Percentiles rank a stretch among this genome's conserved stretches.
phyloP scores from a whole-genome alignment of 1,140 invertebrate genomes.

The Neuroterus valhalla region DNA sequence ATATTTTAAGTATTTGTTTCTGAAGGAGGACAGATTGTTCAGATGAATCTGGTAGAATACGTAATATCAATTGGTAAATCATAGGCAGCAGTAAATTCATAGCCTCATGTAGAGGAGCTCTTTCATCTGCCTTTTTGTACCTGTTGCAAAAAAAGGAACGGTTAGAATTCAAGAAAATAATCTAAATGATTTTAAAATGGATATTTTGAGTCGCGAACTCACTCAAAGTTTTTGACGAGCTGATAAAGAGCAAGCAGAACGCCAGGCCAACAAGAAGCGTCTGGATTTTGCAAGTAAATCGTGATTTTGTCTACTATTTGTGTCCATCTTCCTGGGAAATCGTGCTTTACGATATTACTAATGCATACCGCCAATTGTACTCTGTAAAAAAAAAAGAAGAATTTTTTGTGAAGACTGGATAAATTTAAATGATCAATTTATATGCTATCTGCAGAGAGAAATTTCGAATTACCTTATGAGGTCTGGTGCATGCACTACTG shows the following conservation, averaged over 20 bases:
- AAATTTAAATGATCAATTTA: not conserved
- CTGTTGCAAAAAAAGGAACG: slow-evolving; percentile 68
- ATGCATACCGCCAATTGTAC: slow-evolving; percentile 94
- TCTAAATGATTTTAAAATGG: not conserved
- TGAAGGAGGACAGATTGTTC: slow-evolving; percentile 93
- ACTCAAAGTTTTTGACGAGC: slow-evolving; percentile 97
- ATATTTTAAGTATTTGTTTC: slow-evolving; percentile 98
- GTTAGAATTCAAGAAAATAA: no score
- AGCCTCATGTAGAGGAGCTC: slow-evolving; percentile 92
- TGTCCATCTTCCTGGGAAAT: slow-evolving; percentile 97
- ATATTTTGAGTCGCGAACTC: slow-evolving; percentile 60
- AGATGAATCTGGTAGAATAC: slow-evolving; percentile 88
- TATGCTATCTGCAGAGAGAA: not conserved
- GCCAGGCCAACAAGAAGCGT: slow-evolving; percentile 92
- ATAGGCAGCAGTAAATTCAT: slow-evolving; percentile 96
- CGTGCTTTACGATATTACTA: slow-evolving; percentile 94
- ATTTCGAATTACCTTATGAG: slow-evolving; percentile 81
- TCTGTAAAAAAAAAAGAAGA: slow-evolving; percentile 69
- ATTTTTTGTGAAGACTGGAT: not conserved
- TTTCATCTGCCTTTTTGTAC: slow-evolving; percentile 93
- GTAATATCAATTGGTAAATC: slow-evolving; percentile 90
- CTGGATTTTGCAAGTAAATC: slow-evolving; percentile 87
- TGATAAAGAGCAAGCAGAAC: slow-evolving; percentile 94
- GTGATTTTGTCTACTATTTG: slow-evolving; percentile 96
- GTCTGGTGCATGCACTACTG: slow-evolving; percentile 94